Evolutionary conservation across 2,888 invertebrate genomes (phyloP).

Genomic region (Elmis aenea): DNA sequence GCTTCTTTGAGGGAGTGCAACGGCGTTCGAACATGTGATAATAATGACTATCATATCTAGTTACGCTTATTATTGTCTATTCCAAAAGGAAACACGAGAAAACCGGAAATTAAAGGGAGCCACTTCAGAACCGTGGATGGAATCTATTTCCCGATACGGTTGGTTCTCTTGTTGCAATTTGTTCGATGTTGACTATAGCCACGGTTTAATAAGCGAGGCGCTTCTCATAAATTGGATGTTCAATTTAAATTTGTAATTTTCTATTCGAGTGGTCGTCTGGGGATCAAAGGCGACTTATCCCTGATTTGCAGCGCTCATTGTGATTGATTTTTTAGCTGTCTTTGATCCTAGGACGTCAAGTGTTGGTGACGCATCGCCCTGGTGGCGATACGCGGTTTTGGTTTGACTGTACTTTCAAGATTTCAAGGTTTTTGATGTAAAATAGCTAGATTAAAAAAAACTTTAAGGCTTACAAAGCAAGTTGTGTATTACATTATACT

Average conservation of each 20-base stretch:
- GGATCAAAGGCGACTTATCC: conserved; percentile 7
- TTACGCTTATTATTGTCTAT: conserved; percentile 9
- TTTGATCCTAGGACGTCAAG: conserved; percentile 2
- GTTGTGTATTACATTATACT: no score
- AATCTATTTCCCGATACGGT: conserved; percentile 6
- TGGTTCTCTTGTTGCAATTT: conserved; percentile 2
- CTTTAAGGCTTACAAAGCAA: no score
- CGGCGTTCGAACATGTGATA: conserved; percentile 11
- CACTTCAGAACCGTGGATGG: conserved; percentile 3
- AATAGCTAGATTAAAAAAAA: no score
- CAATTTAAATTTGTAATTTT: conserved; percentile 13
- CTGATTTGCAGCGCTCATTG: conserved; percentile 6
- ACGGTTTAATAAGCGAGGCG: no score
- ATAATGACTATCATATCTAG: conserved; percentile 12
- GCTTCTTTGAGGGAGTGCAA: conserved; percentile 6
- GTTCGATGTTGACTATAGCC: no score
- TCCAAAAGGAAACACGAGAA: conserved; percentile 7
- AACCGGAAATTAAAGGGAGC: conserved; percentile 13
- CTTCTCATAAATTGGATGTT: no score
- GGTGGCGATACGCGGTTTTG: no score
- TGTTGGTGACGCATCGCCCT: no score
- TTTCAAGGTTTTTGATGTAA: no score
- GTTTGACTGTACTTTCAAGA: no score
- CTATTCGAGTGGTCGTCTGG: conserved; percentile 4
- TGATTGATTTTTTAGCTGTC: conserved; percentile 7